Conservation (phyloP, 2,888 invertebrate species). For the Panopea generosa region DNA sequence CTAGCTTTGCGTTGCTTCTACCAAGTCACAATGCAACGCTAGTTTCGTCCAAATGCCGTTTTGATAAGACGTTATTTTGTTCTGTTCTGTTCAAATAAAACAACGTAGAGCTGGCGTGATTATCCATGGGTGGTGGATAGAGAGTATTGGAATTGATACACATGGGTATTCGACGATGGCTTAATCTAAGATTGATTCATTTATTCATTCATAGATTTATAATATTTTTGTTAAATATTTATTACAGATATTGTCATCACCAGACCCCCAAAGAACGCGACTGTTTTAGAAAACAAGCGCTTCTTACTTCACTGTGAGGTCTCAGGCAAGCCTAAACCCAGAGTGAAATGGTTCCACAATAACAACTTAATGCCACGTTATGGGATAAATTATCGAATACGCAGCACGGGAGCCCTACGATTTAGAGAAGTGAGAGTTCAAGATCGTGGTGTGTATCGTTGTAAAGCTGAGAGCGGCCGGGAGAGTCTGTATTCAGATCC, state of each 20-base stretch:
- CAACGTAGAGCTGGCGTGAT: too few species aligned
- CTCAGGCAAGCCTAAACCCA: slow-evolving; percentile 55
- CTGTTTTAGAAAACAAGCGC: slow-evolving; percentile 69
- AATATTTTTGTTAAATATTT: too few species aligned
- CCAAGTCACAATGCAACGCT: too few species aligned
- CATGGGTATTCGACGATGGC: too few species aligned
- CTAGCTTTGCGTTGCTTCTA: too few species aligned
- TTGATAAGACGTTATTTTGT: too few species aligned
- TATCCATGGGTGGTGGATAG: too few species aligned
- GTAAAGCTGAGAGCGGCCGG: slow-evolving; percentile 70
- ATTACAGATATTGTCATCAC: slow-evolving; percentile 73
- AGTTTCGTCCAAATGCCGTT: too few species aligned
- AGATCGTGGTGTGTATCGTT: slow-evolving; percentile 75
- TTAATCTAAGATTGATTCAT: too few species aligned
- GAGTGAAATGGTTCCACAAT: slow-evolving; percentile 74
- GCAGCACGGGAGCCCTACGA: slow-evolving; percentile 70
- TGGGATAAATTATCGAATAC: slow-evolving; percentile 69
- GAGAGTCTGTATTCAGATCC: slow-evolving; percentile 63
- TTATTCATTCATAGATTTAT: too few species aligned
- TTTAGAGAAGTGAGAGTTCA: slow-evolving; percentile 69
- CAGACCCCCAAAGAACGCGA: slow-evolving; percentile 73
- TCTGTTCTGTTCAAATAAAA: too few species aligned
- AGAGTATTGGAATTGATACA: too few species aligned
- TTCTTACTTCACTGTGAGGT: slow-evolving; percentile 73
- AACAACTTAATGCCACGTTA: slow-evolving; percentile 59